Conservation (phyloP, 2,797 vertebrate species). For the Brachyrhaphis roseni region DNA sequence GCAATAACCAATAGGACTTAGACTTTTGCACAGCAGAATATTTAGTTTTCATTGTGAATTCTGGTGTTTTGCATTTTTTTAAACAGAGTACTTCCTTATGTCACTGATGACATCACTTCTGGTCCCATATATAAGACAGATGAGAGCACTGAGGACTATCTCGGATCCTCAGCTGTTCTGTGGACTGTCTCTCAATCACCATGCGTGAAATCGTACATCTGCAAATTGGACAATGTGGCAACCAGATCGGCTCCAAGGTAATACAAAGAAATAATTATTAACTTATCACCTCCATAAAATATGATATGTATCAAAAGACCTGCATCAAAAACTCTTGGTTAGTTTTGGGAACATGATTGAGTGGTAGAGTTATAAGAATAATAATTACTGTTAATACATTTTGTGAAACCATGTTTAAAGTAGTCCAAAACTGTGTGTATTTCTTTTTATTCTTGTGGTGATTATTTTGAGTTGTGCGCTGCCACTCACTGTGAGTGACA, state of each 20-base stretch:
- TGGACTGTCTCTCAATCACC: constrained; percentile 63
- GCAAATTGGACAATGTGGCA: constrained; percentile 98
- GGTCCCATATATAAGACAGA: constrained; percentile 57
- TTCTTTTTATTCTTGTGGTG: neutral
- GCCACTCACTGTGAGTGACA: constrained; percentile 58
- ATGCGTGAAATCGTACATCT: constrained; percentile 98
- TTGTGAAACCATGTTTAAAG: neutral
- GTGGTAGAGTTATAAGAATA: neutral
- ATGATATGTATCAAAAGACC: neutral
- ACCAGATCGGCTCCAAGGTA: constrained; percentile 98
- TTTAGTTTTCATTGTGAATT: neutral
- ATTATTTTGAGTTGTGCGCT: constrained; percentile 17
- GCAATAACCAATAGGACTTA: neutral
- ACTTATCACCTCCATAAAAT: neutral
- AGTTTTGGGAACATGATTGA: neutral
- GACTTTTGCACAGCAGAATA: neutral
- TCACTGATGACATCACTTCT: constrained; percentile 71
- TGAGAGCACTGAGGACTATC: constrained; percentile 33
- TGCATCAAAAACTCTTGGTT: neutral
- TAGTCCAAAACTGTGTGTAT: neutral
- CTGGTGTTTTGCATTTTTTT: neutral
- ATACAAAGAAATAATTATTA: constrained; percentile 23
- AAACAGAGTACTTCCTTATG: constrained; percentile 47
- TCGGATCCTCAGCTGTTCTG: constrained; percentile 54
- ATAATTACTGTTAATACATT: neutral